phyloP scores from a whole-genome alignment of 2,113 vertebrate species.

The Limnothrissa miodon region DNA sequence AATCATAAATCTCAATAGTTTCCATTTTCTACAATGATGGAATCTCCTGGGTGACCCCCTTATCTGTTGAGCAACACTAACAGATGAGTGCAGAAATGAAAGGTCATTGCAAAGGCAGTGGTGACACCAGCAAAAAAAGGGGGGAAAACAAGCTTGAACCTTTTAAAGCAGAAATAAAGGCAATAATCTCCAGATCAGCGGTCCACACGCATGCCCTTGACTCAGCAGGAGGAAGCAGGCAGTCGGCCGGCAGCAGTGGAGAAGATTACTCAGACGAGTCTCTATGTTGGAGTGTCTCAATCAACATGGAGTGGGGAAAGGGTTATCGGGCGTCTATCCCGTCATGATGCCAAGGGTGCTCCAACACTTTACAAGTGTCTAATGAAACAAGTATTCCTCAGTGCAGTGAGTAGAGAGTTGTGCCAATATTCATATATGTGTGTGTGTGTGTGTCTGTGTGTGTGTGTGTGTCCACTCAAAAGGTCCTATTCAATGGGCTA shows the following conservation, averaged over 20 bases:
- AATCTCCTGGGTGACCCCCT: constrained; percentile 58
- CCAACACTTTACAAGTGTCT: constrained; percentile 59
- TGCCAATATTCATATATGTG: constrained; percentile 47
- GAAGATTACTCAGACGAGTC: constrained; percentile 46
- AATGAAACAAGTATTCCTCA: constrained; percentile 52
- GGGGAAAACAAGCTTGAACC: constrained; percentile 43
- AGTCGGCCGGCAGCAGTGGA: constrained; percentile 34
- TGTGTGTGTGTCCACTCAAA: constrained; percentile 39
- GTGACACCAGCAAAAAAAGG: constrained; percentile 46
- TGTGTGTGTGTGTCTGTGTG: no score
- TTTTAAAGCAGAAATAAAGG: constrained; percentile 37
- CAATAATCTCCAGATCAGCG: constrained; percentile 50
- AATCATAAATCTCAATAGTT: constrained; percentile 34
- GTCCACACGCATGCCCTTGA: constrained; percentile 35
- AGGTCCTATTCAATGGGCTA: constrained; percentile 33
- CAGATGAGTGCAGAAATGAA: constrained; percentile 36
- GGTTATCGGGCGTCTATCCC: constrained; percentile 46
- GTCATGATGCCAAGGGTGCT: constrained; percentile 47
- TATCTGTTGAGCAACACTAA: constrained; percentile 58
- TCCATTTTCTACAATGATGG: constrained; percentile 50
- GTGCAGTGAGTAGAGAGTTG: constrained; percentile 38
- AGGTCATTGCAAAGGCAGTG: constrained; percentile 58
- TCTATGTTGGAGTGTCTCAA: constrained; percentile 53
- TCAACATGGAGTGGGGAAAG: constrained; percentile 39
- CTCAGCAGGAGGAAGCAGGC: constrained; percentile 31